These are phyloP conservation scores for Trachelus tabidus DNA, from an alignment of 2,888 invertebrate genomes.

Conservation along the genomic window DNA sequence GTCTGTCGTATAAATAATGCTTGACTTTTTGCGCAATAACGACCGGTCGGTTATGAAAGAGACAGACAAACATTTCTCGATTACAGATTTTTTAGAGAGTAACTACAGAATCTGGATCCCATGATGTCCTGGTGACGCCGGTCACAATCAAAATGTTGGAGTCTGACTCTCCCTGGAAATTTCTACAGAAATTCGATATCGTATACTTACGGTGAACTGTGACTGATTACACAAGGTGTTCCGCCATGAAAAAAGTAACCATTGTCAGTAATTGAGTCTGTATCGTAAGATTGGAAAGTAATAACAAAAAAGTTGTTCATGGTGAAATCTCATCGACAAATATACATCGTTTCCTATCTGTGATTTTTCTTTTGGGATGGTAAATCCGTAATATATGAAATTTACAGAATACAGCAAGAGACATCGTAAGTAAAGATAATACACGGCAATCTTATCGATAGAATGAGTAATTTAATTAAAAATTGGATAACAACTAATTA, in stretches of 20 bases:
- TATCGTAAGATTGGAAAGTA: background rate
- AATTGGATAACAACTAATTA: constrained; percentile 23
- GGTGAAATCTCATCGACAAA: background rate
- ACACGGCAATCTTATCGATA: background rate
- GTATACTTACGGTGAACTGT: background rate
- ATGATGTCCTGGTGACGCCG: background rate
- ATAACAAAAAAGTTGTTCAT: background rate
- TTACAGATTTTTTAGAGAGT: too few relatives aligned
- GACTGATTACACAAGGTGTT: background rate
- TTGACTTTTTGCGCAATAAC: background rate
- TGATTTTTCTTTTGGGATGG: background rate
- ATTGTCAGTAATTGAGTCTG: background rate
- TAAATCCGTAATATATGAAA: background rate
- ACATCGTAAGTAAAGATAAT: background rate
- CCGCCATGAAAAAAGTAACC: background rate
- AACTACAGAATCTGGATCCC: too few relatives aligned
- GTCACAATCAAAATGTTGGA: background rate
- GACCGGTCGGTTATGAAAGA: background rate
- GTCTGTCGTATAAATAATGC: background rate
- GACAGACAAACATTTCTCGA: background rate
- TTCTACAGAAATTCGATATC: background rate
- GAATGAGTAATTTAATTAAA: constrained; percentile 27
- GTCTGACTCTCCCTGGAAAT: background rate
- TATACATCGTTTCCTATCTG: background rate
- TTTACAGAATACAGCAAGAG: background rate